phyloP scores from a whole-genome alignment of 2,113 vertebrate genomes.

The Prietella phreatophila region DNA sequence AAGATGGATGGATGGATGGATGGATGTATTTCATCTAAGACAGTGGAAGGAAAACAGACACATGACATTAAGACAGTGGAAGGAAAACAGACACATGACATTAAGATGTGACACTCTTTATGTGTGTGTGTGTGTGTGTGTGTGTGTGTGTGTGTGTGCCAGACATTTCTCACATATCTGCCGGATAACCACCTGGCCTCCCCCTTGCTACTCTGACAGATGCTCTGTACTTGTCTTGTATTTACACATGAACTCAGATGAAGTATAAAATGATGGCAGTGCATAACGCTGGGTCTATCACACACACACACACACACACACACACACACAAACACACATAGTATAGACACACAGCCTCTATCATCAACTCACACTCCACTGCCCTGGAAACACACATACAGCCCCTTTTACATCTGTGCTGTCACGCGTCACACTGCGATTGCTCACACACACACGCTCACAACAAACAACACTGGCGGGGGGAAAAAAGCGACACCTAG shows the following conservation, averaged over 20 bases:
- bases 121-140: constrained; percentile 6
- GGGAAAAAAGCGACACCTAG: constrained; percentile 63
- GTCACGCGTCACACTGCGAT: constrained; percentile 60
- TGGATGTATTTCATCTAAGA: background rate
- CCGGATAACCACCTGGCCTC: constrained; percentile 1
- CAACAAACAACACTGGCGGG: constrained; percentile 51
- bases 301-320: constrained; percentile 14
- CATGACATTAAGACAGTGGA: too few species aligned
- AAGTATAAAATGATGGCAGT: constrained; percentile 40
- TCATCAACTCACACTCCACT: constrained; percentile 42
- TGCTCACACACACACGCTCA: constrained; percentile 43
- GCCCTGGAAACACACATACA: constrained; percentile 40
- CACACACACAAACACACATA: constrained; percentile 26
- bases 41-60: background rate
- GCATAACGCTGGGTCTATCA: background rate
- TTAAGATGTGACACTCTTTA: background rate
- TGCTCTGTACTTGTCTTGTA: constrained; percentile 33
- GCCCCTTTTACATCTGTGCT: constrained; percentile 60
- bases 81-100: background rate
- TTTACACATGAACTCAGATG: constrained; percentile 43
- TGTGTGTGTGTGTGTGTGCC: constrained; percentile 26
- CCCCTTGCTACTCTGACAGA: constrained; percentile 9
- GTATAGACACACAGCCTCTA: constrained; percentile 14
- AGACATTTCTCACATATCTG: constrained; percentile 6
- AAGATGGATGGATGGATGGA: too few species aligned